Evolutionary conservation across 2,888 invertebrate genomes (phyloP).

Genomic region (Dioctria linearis): DNA sequence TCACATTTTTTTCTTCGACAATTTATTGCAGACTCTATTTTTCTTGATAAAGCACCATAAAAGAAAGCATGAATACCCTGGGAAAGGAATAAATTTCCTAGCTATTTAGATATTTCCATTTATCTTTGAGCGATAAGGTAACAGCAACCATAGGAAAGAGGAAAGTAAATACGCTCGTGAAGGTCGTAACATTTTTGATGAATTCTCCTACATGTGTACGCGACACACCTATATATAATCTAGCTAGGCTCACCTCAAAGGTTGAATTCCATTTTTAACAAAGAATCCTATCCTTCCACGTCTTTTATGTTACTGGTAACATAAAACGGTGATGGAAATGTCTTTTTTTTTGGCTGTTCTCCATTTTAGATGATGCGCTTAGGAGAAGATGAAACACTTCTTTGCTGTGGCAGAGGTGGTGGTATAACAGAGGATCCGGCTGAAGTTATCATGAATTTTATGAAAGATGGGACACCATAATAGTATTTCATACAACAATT

Average conservation of each 20-base stretch:
- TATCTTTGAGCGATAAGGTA: neutral
- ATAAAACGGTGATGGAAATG: slow-evolving; percentile 13
- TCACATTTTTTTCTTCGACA: neutral
- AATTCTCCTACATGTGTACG: neutral
- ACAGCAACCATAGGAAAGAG: neutral
- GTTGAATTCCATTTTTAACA: neutral
- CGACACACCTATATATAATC: neutral
- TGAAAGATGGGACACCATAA: neutral
- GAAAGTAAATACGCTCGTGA: neutral
- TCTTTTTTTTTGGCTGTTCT: neutral
- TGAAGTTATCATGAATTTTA: neutral
- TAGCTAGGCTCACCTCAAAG: slow-evolving; percentile 4
- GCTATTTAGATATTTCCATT: slow-evolving; percentile 13
- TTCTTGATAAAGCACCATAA: neutral
- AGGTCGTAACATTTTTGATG: slow-evolving; percentile 17
- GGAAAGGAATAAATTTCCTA: slow-evolving; percentile 8
- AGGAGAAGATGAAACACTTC: neutral
- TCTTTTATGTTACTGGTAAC: neutral
- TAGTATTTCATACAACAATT: neutral
- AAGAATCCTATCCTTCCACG: neutral
- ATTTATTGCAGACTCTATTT: slow-evolving; percentile 25
- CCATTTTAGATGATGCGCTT: neutral
- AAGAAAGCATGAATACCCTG: slow-evolving; percentile 1
- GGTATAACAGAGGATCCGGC: neutral
- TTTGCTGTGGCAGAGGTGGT: no score